Evolutionary conservation across 2,797 vertebrate species (phyloP), one percentile per base, ranked within the genome.

Genomic region (Rhadinocentrus ornatus): DNA sequence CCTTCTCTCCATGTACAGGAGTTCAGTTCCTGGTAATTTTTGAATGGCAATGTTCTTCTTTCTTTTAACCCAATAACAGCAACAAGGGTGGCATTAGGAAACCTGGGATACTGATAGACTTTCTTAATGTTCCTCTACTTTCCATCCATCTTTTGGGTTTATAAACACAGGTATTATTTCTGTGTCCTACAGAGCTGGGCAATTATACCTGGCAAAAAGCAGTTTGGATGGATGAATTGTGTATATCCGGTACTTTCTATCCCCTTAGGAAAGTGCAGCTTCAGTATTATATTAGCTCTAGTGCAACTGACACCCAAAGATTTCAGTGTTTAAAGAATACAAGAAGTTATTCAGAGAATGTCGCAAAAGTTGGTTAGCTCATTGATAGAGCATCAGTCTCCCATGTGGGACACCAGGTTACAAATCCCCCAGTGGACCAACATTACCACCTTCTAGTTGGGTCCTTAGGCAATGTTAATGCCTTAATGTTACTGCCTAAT

Each of bases 11-110:
- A 67, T 41, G 2, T 66, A 22, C 22, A 48, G 76, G 69, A 75
- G 11, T 64, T 84, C 59, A 81, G 54, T 84, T 86, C 83, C 80
- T 75, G 68, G 55, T 16, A 65, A 82, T 80, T 72, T 84, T 58
- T 62, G 13, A 71, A 53, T 31, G 50, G 26, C 41, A 10, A 55
- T 4, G 32, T 68, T 48, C 46, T 11, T 53, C 52, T 3, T n/a
- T 76, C 32, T 31, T 16, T 53, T 10, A 39, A 6, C 44, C 3
- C 4, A 16, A 2, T 26, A 16, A 52, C 10, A 6, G 16, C 9
- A 24, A 16, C 1, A 20, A 44, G 62, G n/a, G 41, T 26, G 3
- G 34, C 13, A 13, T 48, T 27, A 50, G 66, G 31, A 34, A 16
- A 22, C 41, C 20, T 35, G 32, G 32, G 12, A 58, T 24, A 22